Evolutionary conservation across 92 coral and sea anemone species (phyloP).

Genomic region (Paragorgia papillata): DNA sequence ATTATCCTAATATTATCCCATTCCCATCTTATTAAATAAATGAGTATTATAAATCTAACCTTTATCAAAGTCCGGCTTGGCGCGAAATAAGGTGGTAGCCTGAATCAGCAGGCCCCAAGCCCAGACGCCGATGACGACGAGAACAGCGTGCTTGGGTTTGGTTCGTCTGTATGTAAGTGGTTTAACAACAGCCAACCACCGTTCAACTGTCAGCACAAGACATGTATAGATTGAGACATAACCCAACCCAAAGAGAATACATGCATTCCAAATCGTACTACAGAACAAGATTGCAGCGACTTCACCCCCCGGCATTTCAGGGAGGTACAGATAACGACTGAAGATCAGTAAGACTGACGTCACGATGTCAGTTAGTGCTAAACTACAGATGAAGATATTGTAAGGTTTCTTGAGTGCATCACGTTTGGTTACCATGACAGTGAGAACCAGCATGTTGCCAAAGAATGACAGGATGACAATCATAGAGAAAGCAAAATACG

Average conservation of each 20-base stretch:
- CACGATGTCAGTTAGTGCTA: constrained; percentile 23
- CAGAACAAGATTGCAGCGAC: constrained; percentile 28
- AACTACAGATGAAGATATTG: constrained; percentile 40
- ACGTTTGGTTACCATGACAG: constrained; percentile 17
- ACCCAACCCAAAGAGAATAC: constrained; percentile 34
- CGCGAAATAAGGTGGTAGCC: constrained; percentile 42
- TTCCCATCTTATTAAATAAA: too few relatives aligned
- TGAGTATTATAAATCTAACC: too few relatives aligned
- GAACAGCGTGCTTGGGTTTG: constrained; percentile 28
- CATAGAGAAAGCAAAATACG: constrained; percentile 41
- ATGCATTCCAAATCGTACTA: constrained; percentile 41
- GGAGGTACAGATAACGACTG: constrained; percentile 43
- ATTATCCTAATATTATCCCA: too few relatives aligned
- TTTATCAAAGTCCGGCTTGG: constrained; percentile 27
- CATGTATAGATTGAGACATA: constrained; percentile 39
- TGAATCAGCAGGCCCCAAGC: constrained; percentile 41
- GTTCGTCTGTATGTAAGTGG: constrained; percentile 16
- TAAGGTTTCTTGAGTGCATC: constrained; percentile 35
- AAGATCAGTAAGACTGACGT: constrained; percentile 14
- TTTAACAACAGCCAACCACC: constrained; percentile 37
- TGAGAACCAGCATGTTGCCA: constrained; percentile 35
- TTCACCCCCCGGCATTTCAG: constrained; percentile 29
- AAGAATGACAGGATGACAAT: constrained; percentile 35
- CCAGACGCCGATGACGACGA: constrained; percentile 22
- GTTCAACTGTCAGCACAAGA: constrained; percentile 36